These are phyloP conservation scores for Tiliacea citrago DNA, from an alignment of 2,888 invertebrate genomes.

Conservation along the genomic window DNA sequence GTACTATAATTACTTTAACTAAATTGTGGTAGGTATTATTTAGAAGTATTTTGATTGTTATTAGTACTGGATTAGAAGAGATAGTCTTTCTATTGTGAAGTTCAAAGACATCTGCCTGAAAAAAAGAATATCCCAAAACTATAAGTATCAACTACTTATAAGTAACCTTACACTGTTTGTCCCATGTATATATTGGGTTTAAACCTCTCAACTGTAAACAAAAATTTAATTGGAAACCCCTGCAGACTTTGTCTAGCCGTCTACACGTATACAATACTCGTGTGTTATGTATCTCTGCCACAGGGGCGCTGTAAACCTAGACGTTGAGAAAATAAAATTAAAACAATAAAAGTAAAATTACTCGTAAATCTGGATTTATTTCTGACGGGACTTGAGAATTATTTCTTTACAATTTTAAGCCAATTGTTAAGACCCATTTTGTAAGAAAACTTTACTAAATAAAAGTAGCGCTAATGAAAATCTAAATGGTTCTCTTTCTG, in stretches of 20 bases:
- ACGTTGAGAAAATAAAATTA: constrained; percentile 50
- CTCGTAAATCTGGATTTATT: constrained; percentile 37
- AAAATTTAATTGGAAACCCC: constrained; percentile 59
- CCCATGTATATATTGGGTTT: constrained; percentile 26
- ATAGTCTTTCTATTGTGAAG: not conserved
- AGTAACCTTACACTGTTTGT: constrained; percentile 12
- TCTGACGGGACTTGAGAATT: constrained; percentile 2
- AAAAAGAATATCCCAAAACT: constrained; percentile 3
- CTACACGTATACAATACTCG: constrained; percentile 44
- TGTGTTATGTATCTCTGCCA: constrained; percentile 38
- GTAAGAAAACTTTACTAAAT: not conserved
- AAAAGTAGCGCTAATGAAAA: not conserved
- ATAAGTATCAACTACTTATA: constrained; percentile 12
- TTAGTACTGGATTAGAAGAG: no score
- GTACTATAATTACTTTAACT: constrained; percentile 35
- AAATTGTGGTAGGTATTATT: constrained; percentile 24
- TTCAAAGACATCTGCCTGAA: not conserved
- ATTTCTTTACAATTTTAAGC: not conserved
- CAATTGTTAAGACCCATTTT: not conserved
- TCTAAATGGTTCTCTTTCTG: no score
- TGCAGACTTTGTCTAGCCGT: constrained; percentile 60
- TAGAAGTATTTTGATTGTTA: not conserved
- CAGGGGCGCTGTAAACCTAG: constrained; percentile 48
- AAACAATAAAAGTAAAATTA: constrained; percentile 35
- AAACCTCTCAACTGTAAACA: constrained; percentile 43